Base-by-base conservation (phyloP, 2,888 invertebrate genomes). In the Apodemia hepburni region DNA sequence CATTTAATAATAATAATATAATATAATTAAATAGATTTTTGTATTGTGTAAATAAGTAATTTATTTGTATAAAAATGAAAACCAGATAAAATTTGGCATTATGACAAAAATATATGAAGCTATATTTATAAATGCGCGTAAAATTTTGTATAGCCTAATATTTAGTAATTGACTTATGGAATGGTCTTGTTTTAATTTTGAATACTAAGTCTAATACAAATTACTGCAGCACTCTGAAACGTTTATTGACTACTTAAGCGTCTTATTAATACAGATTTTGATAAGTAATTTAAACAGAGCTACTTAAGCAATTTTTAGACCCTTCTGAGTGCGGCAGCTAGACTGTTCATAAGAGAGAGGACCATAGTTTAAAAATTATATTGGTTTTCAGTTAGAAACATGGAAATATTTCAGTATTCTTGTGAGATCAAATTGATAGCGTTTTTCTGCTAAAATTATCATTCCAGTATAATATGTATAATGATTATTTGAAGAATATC, bases 141-240 rank as follows among this genome's bases (percentile, higher is more conserved):
- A 75, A 76, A 74, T 67, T 73, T 74, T 73, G 72, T 75, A 75
- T 78, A 84, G 77, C 75, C 75, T 84, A 82, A 78, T 79, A 74
- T 78, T 54, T 76, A 75, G 76, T 83, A 87, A 88, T 88, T 88
- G 89, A 88, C 89, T 78, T 76, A 76, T 75, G 76, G 75, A 77
- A 79, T 85, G 83, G 85, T 85, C 82, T 77, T 71, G 71, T 75
- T 75, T 54, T 61, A 65, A 64, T 75, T 74, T 74, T 74, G 73
- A 71, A 69, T 54, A 27, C 22, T 42, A 27, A 54, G 51, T 54
- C 27, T 54, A 54, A 27, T 27, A 12, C 15, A 15, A 42, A 12
- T 42, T 42, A 42, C 42, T 42, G 42, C 42, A 42, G 42, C 42
- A 42, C 15, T 42, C 42, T 15, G 42, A 42, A 42, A 42, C 15